Evolutionary conservation across 2,888 invertebrate species (phyloP).

Genomic region (Macaria notata): DNA sequence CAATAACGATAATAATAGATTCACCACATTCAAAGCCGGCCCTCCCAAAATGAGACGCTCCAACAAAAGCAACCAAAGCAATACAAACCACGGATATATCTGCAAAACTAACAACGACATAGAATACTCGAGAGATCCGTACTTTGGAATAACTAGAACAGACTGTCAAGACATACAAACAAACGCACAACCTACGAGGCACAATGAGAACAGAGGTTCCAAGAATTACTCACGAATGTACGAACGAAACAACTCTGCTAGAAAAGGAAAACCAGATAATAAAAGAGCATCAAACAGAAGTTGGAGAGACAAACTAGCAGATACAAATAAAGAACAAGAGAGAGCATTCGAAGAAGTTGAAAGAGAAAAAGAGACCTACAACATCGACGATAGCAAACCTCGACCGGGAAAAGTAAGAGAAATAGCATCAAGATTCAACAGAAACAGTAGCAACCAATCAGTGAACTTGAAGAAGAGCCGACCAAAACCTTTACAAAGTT

Average conservation of each 20-base stretch:
- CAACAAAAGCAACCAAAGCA: slow-evolving; percentile 54
- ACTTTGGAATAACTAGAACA: slow-evolving; percentile 55
- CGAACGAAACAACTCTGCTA: slow-evolving; percentile 60
- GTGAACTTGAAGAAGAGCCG: slow-evolving; percentile 63
- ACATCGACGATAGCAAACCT: slow-evolving; percentile 52
- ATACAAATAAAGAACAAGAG: slow-evolving; percentile 39
- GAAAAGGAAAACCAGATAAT: slow-evolving; percentile 36
- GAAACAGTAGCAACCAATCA: slow-evolving; percentile 54
- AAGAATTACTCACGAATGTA: slow-evolving; percentile 56
- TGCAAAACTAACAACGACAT: slow-evolving; percentile 69
- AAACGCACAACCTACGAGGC: slow-evolving; percentile 44
- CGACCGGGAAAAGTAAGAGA: slow-evolving; percentile 72
- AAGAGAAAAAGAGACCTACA: slow-evolving; percentile 23
- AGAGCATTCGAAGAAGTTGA: slow-evolving; percentile 46
- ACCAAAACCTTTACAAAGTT: slow-evolving; percentile 82
- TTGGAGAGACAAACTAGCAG: slow-evolving; percentile 39
- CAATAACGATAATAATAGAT: slow-evolving; percentile 56
- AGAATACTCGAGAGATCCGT: slow-evolving; percentile 68
- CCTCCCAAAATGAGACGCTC: slow-evolving; percentile 60
- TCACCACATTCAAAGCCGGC: slow-evolving; percentile 62
- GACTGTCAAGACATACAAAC: slow-evolving; percentile 39
- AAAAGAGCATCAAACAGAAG: slow-evolving; percentile 51
- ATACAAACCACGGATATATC: slow-evolving; percentile 46
- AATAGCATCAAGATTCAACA: slow-evolving; percentile 71
- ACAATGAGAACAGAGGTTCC: slow-evolving; percentile 53